Evolutionary conservation across 2,113 vertebrate species (phyloP), one percentile per base, ranked within the genome.

Genomic region (Melanerpes formicivorus): DNA sequence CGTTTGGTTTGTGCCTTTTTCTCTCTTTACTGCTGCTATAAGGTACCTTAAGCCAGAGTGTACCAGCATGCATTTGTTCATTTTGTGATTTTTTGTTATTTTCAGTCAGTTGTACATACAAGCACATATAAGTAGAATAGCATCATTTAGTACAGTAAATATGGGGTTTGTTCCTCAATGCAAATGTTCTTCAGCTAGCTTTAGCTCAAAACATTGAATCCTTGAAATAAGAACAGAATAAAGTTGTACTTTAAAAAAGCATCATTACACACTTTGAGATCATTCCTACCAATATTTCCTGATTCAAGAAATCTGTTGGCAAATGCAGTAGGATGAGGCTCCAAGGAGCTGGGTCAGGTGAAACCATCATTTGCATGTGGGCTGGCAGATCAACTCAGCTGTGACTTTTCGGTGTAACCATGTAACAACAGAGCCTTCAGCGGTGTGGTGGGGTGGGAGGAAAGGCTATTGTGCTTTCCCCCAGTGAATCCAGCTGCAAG

Each of bases 331-430:
- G 59, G 37, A 64, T 46, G 32, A 32, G 14, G 11, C 54, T 69
- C 55, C 1, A 3, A 63, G 66, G 42, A 87, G 30, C 69, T 52
- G 42, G 29, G 63, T 26, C 65, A 4, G 46, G 8, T 79, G 44
- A 12, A 22, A 42, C 71, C 26, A 19, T 70, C 25, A 4, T 30
- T 66, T 60, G 27, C 30, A 21, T 76, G 21, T 58, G n/a, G 50
- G 23, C 26, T 85, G 64, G 67, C 40, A 44, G 67, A 87, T 29
- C 58, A 75, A 4, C 50, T 56, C n/a, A 5, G 16, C 87, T 63
- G 60, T 0, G 0, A 54, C 40, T 82, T 46, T 40, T 55, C 64
- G 46, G 18, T 0, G 0, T 52, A 42, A 60, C 32, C 66, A 44
- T 44, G 42, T 14, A 44, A 44, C 7, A 75, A 64, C 32, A 62